A percentile compares a stretch with the other conserved stretches of the same genome.
These are phyloP conservation scores for Drosophila atripex DNA, from an alignment of 2,888 invertebrate species.

Conservation along the genomic window DNA sequence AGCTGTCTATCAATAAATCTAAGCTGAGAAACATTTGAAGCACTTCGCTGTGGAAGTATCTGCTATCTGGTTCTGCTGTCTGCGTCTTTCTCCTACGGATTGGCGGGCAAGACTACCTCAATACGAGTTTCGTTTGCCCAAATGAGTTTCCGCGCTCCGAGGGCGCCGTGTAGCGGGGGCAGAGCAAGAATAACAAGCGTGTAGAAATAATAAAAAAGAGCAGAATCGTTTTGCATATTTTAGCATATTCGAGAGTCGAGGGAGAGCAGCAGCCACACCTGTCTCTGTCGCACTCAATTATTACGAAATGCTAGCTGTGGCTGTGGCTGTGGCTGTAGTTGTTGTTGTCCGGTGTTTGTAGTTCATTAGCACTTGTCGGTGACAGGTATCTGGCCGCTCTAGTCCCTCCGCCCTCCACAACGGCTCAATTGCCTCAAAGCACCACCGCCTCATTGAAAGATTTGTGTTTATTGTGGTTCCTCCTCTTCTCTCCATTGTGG, in stretches of 20 bases:
- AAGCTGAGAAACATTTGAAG: slow-evolving; percentile 53
- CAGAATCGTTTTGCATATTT: slow-evolving; percentile 74
- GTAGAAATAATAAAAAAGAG: slow-evolving; percentile 19
- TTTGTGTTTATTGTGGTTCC: slow-evolving; percentile 50
- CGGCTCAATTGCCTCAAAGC: slow-evolving; percentile 57
- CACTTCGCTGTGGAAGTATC: slow-evolving; percentile 21
- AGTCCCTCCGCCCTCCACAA: not conserved
- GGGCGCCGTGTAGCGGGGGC: slow-evolving; percentile 2
- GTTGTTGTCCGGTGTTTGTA: slow-evolving; percentile 33
- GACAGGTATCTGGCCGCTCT: slow-evolving; percentile 41
- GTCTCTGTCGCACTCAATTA: slow-evolving; percentile 58
- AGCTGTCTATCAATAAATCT: slow-evolving; percentile 70
- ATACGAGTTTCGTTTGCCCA: slow-evolving; percentile 75
- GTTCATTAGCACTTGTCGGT: slow-evolving; percentile 75
- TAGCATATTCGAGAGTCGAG: slow-evolving; percentile 58
- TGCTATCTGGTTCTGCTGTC: slow-evolving; percentile 14
- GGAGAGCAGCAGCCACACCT: slow-evolving; percentile 21
- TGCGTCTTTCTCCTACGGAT: slow-evolving; percentile 38
- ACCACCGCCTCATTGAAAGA: slow-evolving; percentile 57
- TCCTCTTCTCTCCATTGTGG: slow-evolving; percentile 17
- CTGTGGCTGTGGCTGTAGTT: slow-evolving; percentile 4
- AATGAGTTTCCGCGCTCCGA: slow-evolving; percentile 51
- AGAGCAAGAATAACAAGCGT: slow-evolving; percentile 44
- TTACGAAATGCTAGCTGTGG: slow-evolving; percentile 57
- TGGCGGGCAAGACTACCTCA: slow-evolving; percentile 75